phyloP scores from a whole-genome alignment of 2,797 vertebrate species.

The Mionectes olivaceus region DNA sequence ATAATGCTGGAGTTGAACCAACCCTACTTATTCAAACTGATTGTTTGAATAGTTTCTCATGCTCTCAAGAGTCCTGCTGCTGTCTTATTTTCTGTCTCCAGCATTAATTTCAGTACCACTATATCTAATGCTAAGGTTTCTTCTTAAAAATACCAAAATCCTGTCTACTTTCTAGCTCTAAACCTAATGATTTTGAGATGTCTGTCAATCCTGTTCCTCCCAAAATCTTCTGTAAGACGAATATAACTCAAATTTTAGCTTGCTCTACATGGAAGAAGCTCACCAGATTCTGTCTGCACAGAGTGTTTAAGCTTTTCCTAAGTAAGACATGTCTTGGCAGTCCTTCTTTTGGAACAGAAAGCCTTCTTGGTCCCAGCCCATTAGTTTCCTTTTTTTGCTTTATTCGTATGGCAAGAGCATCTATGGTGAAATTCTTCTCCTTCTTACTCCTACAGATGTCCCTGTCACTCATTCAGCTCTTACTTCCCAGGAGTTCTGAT shows the following conservation, averaged over 20 bases:
- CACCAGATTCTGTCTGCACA: neutral
- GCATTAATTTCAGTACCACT: neutral
- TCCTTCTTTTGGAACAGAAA: neutral
- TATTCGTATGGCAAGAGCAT: neutral
- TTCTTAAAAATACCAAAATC: neutral
- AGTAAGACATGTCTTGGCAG: slow-evolving; percentile 40
- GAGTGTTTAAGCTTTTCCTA: neutral
- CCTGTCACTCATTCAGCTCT: slow-evolving; percentile 19
- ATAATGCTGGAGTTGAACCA: neutral
- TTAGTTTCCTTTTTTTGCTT: slow-evolving; percentile 33
- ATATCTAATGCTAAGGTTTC: neutral
- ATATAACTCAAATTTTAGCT: neutral
- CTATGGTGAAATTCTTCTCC: neutral
- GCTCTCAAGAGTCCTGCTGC: neutral
- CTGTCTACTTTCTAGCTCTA: neutral
- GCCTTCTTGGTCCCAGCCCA: neutral
- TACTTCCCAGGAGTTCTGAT: neutral
- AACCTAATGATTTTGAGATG: neutral
- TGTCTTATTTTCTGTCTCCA: neutral
- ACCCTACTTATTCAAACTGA: neutral
- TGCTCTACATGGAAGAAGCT: neutral
- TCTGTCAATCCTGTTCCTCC: neutral
- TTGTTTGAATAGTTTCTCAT: neutral
- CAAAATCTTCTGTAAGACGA: neutral
- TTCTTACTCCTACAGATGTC: slow-evolving; percentile 24